Evolutionary conservation across 2,888 invertebrate species (phyloP), one percentile per base, ranked within the genome.

Genomic region (Crioceris asparagi): DNA sequence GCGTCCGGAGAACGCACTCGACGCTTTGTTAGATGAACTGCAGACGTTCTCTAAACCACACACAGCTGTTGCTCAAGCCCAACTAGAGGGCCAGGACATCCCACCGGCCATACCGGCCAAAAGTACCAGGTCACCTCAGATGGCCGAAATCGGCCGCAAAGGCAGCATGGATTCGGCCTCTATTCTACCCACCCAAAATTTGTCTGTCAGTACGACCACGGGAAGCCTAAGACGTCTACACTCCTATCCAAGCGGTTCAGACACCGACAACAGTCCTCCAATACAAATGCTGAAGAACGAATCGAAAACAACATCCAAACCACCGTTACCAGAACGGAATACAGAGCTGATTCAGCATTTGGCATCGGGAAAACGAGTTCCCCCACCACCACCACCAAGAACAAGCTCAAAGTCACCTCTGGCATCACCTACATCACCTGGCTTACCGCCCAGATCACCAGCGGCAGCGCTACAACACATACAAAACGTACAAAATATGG

Each of bases 1-100:
- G 69, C 79, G 82, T 70, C 74, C 86, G 75, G 88, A 90, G 80
- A 91, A 90, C 83, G 87, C 90, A 79, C 87, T 91, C 83, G 91
- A 91, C 80, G 87, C 87, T 79, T 68, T 91, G 82, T 70, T 91
- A 84, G 88, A 88, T 66, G 90, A 91, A 66, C 74, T 90, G 48
- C 87, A 90, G 67, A 88, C 88, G 19, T 88, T 88, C 65, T 80
- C 87, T 37, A 79, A 82, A 61, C 87, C 87, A 34, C 67, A 61
- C 45, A 42, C 48, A 37, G 38, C 43, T 29, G 44, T 46, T 44
- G 45, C 47, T 38, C 41, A 40, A 17, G 32, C 32, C 17, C 32
- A 10, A 14, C 17, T 17, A 14, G 19, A 32, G 17, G 8, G 6
- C 31, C 43, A 36, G 48, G 59, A 59, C 37, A 50, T 44, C 35